phyloP scores from a whole-genome alignment of 2,113 vertebrate species.

The Oryzias celebensis region DNA sequence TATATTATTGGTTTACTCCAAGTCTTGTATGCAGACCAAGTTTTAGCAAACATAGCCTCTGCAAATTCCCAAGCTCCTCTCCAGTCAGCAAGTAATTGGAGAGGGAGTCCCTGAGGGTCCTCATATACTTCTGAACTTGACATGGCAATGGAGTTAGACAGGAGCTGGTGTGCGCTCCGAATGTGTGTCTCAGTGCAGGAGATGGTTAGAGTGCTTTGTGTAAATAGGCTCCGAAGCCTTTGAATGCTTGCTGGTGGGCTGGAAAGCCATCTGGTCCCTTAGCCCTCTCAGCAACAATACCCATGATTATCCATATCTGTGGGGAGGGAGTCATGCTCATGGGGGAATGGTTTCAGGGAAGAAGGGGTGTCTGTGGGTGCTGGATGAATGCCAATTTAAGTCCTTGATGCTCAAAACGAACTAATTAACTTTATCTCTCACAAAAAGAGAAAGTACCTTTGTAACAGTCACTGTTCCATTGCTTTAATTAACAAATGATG shows the following conservation, averaged over 20 bases:
- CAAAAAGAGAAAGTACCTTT: slow-evolving; percentile 54
- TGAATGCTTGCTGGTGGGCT: slow-evolving; percentile 57
- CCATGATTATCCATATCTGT: slow-evolving; percentile 53
- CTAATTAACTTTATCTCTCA: slow-evolving; percentile 68
- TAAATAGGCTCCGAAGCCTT: slow-evolving; percentile 52
- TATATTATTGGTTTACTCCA: slow-evolving; percentile 68
- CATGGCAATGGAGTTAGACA: slow-evolving; percentile 59
- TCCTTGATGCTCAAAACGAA: slow-evolving; percentile 54
- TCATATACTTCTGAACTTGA: slow-evolving; percentile 46
- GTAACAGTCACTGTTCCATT: slow-evolving; percentile 8
- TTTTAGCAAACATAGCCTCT: slow-evolving; percentile 52
- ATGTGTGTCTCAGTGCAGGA: slow-evolving; percentile 29
- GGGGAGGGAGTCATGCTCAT: slow-evolving; percentile 45
- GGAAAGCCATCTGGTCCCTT: slow-evolving; percentile 69
- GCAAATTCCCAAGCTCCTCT: slow-evolving; percentile 64
- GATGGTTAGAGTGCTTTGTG: slow-evolving; percentile 45
- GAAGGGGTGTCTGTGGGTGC: slow-evolving; percentile 5
- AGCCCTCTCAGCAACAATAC: slow-evolving; percentile 28
- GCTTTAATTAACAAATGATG: too few species aligned
- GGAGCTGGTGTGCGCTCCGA: slow-evolving; percentile 30
- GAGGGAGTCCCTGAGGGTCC: slow-evolving; percentile 72
- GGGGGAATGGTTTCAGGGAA: slow-evolving; percentile 1
- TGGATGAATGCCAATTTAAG: slow-evolving; percentile 51
- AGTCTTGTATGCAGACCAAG: slow-evolving; percentile 46
- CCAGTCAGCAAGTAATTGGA: slow-evolving; percentile 74